A percentile compares a stretch with the other conserved stretches of the same genome.
Evolutionary conservation across 2,113 vertebrate species (phyloP).

Genomic region (Holacanthus passer): DNA sequence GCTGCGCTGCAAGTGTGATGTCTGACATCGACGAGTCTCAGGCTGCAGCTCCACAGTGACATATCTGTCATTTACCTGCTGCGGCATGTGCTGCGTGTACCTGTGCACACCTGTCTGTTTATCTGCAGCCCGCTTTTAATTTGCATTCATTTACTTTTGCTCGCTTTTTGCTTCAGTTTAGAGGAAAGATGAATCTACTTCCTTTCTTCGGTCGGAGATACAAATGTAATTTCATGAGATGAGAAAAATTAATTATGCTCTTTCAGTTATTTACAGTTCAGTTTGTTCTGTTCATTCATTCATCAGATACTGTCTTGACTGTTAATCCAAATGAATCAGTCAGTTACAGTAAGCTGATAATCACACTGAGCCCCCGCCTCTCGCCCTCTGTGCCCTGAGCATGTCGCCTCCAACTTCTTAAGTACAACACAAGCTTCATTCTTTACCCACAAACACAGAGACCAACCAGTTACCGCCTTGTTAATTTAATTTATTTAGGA

Average conservation of each 20-base stretch:
- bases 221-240: background rate
- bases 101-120: background rate
- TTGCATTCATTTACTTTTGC: background rate
- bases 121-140: background rate
- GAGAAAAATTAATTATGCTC: background rate
- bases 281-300: background rate
- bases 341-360: no score
- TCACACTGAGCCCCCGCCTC: background rate
- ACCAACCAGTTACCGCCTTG: no score
- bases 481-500: no score
- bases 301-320: background rate
- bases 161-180: background rate
- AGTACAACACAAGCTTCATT: background rate
- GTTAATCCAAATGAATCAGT: background rate
- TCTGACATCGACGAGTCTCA: constrained; percentile 5
- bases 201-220: no score
- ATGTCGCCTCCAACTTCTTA: background rate
- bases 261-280: background rate
- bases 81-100: background rate
- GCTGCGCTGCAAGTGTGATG: constrained; percentile 12
- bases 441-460: no score
- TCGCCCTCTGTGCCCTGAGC: background rate
- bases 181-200: no score
- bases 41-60: background rate
- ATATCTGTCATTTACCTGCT: background rate